Evolutionary conservation across 2,113 vertebrate genomes (phyloP).

Genomic region (Dicaeum eximium): DNA sequence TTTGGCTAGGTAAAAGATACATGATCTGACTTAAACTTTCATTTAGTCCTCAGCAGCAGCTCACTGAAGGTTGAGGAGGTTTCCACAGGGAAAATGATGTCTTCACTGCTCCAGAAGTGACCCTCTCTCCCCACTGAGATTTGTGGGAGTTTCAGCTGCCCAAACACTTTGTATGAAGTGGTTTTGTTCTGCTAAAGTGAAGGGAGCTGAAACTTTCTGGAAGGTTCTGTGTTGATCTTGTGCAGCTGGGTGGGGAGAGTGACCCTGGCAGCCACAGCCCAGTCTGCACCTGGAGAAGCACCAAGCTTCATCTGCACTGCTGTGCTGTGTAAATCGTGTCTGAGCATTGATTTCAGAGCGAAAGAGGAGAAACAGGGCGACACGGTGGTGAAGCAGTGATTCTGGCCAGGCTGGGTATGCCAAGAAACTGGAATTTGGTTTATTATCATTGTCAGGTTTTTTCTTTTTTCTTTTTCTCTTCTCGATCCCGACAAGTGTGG

Average conservation of each 20-base stretch:
- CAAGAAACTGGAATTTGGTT: not conserved
- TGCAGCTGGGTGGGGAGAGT: not conserved
- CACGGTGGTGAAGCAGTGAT: not conserved
- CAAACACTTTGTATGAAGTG: not conserved
- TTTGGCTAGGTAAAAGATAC: not conserved
- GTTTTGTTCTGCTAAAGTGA: not conserved
- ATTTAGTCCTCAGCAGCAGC: not conserved
- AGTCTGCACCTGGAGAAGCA: not conserved
- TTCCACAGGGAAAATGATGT: accelerated
- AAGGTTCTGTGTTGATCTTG: not conserved
- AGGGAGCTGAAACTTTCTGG: not conserved
- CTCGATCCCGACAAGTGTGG: no score
- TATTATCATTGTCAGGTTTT: no score
- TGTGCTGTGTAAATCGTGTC: not conserved
- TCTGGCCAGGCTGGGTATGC: not conserved
- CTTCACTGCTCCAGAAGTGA: not conserved
- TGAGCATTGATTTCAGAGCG: not conserved
- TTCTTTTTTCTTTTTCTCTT: no score
- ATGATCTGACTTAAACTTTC: accelerated
- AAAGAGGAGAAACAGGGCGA: accelerated
- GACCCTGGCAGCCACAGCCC: not conserved
- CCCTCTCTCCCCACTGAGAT: not conserved
- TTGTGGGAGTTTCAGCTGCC: not conserved
- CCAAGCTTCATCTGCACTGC: not conserved
- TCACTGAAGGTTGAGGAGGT: not conserved